Evolutionary conservation across 2,888 invertebrate species (phyloP).

Genomic region (Blera fallax): DNA sequence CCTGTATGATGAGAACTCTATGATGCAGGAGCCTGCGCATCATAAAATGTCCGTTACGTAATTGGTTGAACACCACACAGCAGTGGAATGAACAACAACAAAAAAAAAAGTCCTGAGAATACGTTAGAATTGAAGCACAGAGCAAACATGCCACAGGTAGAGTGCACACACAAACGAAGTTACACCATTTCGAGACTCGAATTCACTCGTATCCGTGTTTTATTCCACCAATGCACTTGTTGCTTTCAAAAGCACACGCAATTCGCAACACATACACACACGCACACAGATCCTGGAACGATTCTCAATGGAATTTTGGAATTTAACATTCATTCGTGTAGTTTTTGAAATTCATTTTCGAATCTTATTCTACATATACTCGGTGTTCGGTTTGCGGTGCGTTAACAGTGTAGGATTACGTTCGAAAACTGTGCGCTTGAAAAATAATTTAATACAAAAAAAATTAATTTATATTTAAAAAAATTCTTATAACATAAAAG

Average conservation of each 20-base stretch:
- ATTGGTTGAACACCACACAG: conserved; percentile 59
- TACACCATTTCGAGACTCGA: conserved; percentile 65
- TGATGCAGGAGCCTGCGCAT: conserved; percentile 74
- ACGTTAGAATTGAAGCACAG: background rate
- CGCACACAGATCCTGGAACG: conserved; percentile 26
- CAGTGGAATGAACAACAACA: too few relatives aligned
- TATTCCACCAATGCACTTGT: conserved; percentile 59
- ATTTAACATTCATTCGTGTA: background rate
- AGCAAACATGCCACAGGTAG: conserved; percentile 69
- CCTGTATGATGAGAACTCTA: conserved; percentile 19
- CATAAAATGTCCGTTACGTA: conserved; percentile 72
- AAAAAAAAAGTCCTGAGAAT: conserved; percentile 15
- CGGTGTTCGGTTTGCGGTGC: conserved; percentile 43
- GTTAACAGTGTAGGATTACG: conserved; percentile 36
- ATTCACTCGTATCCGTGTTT: background rate
- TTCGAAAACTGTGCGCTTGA: conserved; percentile 6
- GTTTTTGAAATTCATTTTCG: conserved; percentile 31
- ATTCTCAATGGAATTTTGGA: conserved; percentile 42
- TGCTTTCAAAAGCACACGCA: conserved; percentile 43
- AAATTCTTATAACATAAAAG: background rate
- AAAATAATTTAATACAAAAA: background rate
- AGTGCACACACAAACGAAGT: conserved; percentile 27
- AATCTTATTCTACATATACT: conserved; percentile 44
- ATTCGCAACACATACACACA: background rate
- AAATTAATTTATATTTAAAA: background rate